A percentile compares a stretch with the other conserved stretches of the same genome.
Conservation (phyloP, 2,113 vertebrate species). For the Vicugna pacos region DNA sequence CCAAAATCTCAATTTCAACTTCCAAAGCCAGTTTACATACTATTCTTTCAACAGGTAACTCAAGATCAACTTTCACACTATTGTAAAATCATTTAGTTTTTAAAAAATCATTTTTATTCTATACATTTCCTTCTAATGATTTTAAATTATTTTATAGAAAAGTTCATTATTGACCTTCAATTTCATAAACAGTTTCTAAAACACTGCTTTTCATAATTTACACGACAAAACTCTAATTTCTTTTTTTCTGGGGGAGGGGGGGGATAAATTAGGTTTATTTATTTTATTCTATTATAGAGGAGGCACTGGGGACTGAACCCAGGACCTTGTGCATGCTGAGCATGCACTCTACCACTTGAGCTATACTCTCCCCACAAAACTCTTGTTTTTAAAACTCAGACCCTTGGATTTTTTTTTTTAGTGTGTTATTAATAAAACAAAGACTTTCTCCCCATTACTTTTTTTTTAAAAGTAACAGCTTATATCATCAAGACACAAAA, state of each 20-base stretch:
- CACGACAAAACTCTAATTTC: not conserved
- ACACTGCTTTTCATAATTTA: conserved; percentile 15
- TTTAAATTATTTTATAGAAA: conserved; percentile 41
- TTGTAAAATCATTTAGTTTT: not conserved
- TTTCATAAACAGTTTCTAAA: conserved; percentile 1
- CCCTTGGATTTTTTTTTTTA: not conserved
- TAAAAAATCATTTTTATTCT: not conserved
- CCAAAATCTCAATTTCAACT: conserved; percentile 23
- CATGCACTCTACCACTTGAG: too few relatives aligned
- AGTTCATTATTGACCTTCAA: conserved; percentile 4
- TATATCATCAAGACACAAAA: conserved; percentile 41
- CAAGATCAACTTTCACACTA: conserved; percentile 33
- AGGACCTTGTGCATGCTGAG: too few relatives aligned
- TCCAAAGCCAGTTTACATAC: not conserved
- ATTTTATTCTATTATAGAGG: too few relatives aligned
- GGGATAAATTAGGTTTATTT: too few relatives aligned
- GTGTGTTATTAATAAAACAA: conserved; percentile 59
- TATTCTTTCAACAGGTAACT: conserved; percentile 37
- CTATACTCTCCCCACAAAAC: not conserved
- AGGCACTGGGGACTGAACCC: too few relatives aligned
- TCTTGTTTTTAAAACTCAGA: conserved; percentile 38
- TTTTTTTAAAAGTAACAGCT: conserved; percentile 47
- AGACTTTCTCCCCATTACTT: conserved; percentile 14
- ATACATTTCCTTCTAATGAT: not conserved
- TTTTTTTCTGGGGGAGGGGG: too few relatives aligned